These are phyloP conservation scores for Cladorhizidae sp. DNA, from an alignment of 37 sponge, comb jelly and placozoan species.

Conservation along the genomic window DNA sequence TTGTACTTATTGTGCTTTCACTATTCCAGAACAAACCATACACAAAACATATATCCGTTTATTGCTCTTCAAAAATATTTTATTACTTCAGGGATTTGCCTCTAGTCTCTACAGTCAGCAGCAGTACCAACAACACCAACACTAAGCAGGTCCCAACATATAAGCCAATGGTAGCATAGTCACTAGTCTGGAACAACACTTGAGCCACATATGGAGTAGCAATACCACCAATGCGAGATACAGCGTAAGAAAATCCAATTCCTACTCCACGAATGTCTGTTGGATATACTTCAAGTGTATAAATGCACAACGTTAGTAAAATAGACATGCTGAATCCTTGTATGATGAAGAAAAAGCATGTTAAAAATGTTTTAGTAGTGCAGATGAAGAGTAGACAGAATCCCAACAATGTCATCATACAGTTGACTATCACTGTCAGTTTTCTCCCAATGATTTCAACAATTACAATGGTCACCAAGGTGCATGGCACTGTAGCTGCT, in stretches of 20 bases:
- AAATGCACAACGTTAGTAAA: constrained; percentile 84
- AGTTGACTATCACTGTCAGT: constrained; percentile 70
- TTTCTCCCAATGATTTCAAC: constrained; percentile 79
- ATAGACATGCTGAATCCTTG: constrained; percentile 69
- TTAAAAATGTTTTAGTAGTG: constrained; percentile 25
- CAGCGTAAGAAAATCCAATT: constrained; percentile 42
- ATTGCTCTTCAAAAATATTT: too few relatives aligned
- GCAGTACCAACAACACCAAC: constrained; percentile 14
- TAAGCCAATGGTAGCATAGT: constrained; percentile 40
- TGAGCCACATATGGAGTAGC: constrained; percentile 76
- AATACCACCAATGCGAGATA: constrained; percentile 79
- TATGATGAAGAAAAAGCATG: constrained; percentile 63
- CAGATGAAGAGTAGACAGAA: constrained; percentile 73
- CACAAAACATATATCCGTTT: too few relatives aligned
- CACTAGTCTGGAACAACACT: constrained; percentile 50
- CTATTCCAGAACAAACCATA: too few relatives aligned
- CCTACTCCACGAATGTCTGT: constrained; percentile 69
- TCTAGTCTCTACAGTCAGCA: constrained; percentile 85
- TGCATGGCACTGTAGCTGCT: constrained; percentile 74
- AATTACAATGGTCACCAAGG: constrained; percentile 64
- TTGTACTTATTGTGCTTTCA: too few relatives aligned
- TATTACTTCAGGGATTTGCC: constrained; percentile 46
- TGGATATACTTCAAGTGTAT: constrained; percentile 87
- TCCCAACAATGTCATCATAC: constrained; percentile 34
- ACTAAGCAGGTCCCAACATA: constrained; percentile 49